phyloP scores from a whole-genome alignment of 2,888 invertebrate genomes.

The Acronicta alni region DNA sequence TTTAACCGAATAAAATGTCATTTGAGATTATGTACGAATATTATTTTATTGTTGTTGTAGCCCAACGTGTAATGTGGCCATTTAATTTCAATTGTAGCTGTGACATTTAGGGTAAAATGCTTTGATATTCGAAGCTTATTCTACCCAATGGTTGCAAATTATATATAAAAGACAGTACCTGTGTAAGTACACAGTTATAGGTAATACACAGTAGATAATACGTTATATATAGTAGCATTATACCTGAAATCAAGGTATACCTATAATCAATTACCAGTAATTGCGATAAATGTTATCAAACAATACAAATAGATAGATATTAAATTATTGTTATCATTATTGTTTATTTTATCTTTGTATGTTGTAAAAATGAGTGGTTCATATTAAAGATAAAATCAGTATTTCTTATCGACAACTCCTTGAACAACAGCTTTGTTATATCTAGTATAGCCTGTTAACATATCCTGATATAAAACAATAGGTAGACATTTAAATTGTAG shows the following conservation, averaged over 20 bases:
- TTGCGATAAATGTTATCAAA: conserved; percentile 84
- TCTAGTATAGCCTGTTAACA: conserved; percentile 69
- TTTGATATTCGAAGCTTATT: conserved; percentile 25
- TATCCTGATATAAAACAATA: conserved; percentile 42
- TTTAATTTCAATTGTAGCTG: conserved; percentile 71
- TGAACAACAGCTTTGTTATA: conserved; percentile 55
- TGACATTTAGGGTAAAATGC: conserved; percentile 33
- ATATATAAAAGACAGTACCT: background rate
- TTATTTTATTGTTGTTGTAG: conserved; percentile 67
- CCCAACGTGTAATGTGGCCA: conserved; percentile 73
- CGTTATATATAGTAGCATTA: conserved; percentile 58
- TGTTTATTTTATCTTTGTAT: conserved; percentile 82
- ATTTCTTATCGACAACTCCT: conserved; percentile 66
- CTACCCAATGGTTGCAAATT: conserved; percentile 21
- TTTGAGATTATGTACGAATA: conserved; percentile 70
- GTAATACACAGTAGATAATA: conserved; percentile 14
- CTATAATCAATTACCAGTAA: conserved; percentile 75
- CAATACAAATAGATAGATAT: conserved; percentile 83
- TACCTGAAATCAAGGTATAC: conserved; percentile 70
- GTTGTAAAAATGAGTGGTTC: conserved; percentile 81
- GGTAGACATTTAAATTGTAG: conserved; percentile 10
- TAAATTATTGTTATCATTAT: conserved; percentile 84
- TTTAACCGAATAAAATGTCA: conserved; percentile 79
- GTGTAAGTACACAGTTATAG: background rate
- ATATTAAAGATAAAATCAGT: conserved; percentile 82